phyloP scores from a whole-genome alignment of 1,140 invertebrate species.

The Drosophila bocqueti region DNA sequence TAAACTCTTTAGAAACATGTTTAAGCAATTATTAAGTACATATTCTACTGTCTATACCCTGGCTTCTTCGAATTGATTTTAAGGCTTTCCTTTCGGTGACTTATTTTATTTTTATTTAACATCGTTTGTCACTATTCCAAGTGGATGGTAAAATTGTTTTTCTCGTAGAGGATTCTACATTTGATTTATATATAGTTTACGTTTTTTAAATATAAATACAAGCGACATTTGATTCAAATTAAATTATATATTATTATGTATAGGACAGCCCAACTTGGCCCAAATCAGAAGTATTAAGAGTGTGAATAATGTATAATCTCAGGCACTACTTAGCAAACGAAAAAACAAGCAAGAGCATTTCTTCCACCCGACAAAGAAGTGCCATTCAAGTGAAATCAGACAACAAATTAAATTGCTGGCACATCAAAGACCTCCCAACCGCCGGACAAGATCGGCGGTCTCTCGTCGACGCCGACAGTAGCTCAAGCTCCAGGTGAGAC shows the following conservation, averaged over 20 bases:
- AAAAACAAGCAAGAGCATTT: neutral
- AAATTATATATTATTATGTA: too few relatives aligned
- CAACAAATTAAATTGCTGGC: constrained; percentile 24
- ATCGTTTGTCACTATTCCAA: too few relatives aligned
- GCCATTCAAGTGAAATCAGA: constrained; percentile 18
- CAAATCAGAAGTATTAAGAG: neutral
- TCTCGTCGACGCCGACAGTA: constrained; percentile 21
- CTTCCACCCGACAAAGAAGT: neutral
- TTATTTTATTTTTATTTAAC: too few relatives aligned
- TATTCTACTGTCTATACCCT: too few relatives aligned
- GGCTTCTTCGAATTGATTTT: neutral
- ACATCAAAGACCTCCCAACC: constrained; percentile 28
- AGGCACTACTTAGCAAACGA: neutral
- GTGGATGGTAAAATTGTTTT: too few relatives aligned
- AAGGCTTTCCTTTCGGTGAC: too few relatives aligned
- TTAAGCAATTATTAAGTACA: neutral
- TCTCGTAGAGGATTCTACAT: too few relatives aligned
- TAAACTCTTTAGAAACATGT: neutral
- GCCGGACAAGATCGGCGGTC: constrained; percentile 5
- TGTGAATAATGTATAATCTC: neutral
- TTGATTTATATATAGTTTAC: too few relatives aligned
- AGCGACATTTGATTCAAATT: too few relatives aligned
- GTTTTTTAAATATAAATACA: too few relatives aligned
- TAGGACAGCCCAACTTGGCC: too few relatives aligned
- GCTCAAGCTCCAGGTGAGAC: constrained; percentile 24